These are phyloP conservation scores for Myzus persicae DNA, from an alignment of 1,140 invertebrate species.

Conservation along the genomic window DNA sequence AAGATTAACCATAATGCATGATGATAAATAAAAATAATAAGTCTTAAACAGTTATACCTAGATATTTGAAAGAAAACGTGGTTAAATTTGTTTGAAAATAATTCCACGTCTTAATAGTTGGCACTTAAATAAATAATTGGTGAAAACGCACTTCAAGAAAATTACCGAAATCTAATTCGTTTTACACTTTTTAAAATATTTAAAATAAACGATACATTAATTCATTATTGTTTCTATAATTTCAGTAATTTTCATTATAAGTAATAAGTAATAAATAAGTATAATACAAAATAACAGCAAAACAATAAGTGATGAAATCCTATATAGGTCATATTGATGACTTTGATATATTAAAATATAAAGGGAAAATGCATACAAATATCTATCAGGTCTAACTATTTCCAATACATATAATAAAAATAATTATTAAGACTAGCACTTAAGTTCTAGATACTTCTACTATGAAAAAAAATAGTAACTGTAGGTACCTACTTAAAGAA, in stretches of 20 bases:
- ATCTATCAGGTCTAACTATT: neutral
- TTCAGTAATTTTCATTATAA: neutral
- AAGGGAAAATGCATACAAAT: neutral
- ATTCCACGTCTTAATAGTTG: neutral
- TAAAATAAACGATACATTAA: neutral
- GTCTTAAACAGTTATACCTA: neutral
- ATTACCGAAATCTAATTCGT: neutral
- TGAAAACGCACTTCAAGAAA: neutral
- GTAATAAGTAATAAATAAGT: neutral
- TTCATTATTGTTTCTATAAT: neutral
- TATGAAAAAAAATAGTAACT: neutral
- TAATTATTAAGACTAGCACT: neutral
- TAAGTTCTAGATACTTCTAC: neutral
- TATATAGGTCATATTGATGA: neutral
- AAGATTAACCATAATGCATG: neutral
- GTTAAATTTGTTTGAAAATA: neutral
- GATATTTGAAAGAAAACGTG: neutral
- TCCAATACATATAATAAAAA: neutral
- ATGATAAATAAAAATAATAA: neutral
- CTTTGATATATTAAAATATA: too few species aligned
- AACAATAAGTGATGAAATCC: neutral
- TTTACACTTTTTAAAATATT: neutral
- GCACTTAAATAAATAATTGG: neutral
- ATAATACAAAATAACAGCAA: neutral
- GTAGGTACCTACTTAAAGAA: too few species aligned